Base-by-base conservation (phyloP, 2,888 invertebrate genomes). In the Hemaris fuciformis region DNA sequence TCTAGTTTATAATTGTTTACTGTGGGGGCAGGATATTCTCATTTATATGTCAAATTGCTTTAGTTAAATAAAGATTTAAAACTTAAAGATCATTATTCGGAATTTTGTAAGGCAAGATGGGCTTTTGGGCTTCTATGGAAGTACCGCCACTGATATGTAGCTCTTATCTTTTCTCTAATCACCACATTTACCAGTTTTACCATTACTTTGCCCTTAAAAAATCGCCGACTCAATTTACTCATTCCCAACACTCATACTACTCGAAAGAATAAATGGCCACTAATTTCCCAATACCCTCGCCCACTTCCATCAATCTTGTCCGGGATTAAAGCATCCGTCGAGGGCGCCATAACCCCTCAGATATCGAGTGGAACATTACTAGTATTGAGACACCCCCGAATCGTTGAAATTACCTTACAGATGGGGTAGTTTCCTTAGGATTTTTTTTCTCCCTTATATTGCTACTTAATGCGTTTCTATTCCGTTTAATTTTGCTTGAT, bases 271-370 rank as follows among this genome's bases (percentile, higher is more conserved):
- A 18, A 31, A 53, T 18, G 15, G 53, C 31, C 53, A 31, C 53
- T 53, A 53, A 53, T 53, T 46, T 31, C 53, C 8, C 27, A 27
- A 10, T 8, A 10, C 53, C 53, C 38, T n/a, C n/a, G 45, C 3
- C 7, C 10, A 18, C 18, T 46, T 25, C 41, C 62, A 62, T 62
- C 62, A 59, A 62, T 62, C 59, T 62, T 59, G 56, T 34, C 10
- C 23, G 59, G 38, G 62, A 62, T 59, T 62, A 62, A 62, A 62
- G 38, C n/a, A n/a, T n/a, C 59, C 62, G 48, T 53, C 59, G 23
- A 53, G 53, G 53, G 27, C 42, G 53, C 27, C 27, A 53, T 38
- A 38, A 13, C 41, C 27, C 53, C 53, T 18, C 15, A 18, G 53
- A 53, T 20, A 31, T 25, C 48, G 18, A 31, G 53, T n/a, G n/a